Conservation (phyloP, 2,113 vertebrate genomes). For the Nibea coibor region DNA sequence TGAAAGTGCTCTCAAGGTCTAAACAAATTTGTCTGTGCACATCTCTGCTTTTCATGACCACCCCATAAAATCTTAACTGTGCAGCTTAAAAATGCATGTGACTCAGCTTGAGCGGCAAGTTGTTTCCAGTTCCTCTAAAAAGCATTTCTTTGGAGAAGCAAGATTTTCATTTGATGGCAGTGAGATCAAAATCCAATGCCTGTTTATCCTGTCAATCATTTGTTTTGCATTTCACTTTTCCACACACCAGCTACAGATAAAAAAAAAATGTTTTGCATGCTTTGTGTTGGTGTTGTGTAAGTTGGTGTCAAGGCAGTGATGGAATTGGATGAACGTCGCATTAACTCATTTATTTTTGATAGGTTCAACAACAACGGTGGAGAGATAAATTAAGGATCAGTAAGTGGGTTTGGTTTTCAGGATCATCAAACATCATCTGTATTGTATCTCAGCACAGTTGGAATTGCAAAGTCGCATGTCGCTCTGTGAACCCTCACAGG, state of each 20-base stretch:
- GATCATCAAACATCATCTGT: background rate
- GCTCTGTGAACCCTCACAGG: background rate
- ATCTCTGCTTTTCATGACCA: conserved; percentile 21
- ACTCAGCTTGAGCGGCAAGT: conserved; percentile 22
- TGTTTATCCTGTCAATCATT: conserved; percentile 27
- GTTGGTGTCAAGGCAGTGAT: conserved; percentile 15
- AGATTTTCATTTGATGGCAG: conserved; percentile 5
- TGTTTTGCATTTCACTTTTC: background rate
- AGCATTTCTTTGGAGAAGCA: background rate
- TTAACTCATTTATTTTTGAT: background rate
- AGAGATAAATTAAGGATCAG: background rate
- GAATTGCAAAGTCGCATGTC: background rate
- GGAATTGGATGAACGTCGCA: background rate
- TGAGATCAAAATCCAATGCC: conserved; percentile 10
- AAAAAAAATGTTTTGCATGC: background rate
- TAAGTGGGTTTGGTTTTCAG: background rate
- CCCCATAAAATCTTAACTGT: conserved; percentile 37
- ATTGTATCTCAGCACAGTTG: background rate
- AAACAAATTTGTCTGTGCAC: conserved; percentile 9
- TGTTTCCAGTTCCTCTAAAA: background rate
- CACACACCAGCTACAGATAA: conserved; percentile 6
- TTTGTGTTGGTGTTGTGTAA: background rate
- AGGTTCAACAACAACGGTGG: background rate
- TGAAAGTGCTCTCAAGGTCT: conserved; percentile 12
- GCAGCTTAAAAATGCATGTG: conserved; percentile 30